phyloP scores from a whole-genome alignment of 2,113 vertebrate species.

The Coryphaenoides rupestris region DNA sequence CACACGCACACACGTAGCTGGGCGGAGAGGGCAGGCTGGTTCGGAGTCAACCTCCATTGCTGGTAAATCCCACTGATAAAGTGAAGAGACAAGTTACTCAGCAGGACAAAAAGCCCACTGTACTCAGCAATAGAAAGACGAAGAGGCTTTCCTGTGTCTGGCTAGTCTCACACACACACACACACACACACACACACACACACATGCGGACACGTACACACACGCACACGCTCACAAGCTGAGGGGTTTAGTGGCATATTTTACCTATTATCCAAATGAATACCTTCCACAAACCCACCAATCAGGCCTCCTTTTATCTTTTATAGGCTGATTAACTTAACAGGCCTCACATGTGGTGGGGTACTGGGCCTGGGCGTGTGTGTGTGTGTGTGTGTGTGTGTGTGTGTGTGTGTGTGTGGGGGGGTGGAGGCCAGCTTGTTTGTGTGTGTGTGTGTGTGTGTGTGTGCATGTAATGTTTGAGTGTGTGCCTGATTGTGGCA shows the following conservation, averaged over 20 bases:
- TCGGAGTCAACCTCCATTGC: constrained; percentile 59
- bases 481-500: not conserved
- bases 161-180: constrained; percentile 45
- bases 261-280: constrained; percentile 79
- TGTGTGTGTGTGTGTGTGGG: constrained; percentile 22
- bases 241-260: constrained; percentile 71
- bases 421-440: too few relatives aligned
- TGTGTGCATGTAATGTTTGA: constrained; percentile 8
- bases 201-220: constrained; percentile 16
- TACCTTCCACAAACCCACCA: constrained; percentile 78
- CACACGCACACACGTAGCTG: constrained; percentile 19
- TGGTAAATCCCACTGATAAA: constrained; percentile 58
- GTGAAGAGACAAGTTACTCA: constrained; percentile 45
- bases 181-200: constrained; percentile 30
- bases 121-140: constrained; percentile 47
- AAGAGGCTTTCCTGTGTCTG: constrained; percentile 57
- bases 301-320: constrained; percentile 76
- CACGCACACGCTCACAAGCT: constrained; percentile 40
- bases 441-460: constrained; percentile 5
- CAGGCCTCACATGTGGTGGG: constrained; percentile 70
- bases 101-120: constrained; percentile 28
- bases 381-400: constrained; percentile 11
- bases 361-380: constrained; percentile 29
- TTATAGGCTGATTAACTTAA: constrained; percentile 80
- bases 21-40: constrained; percentile 38